phyloP scores from a whole-genome alignment of 37 sponge, comb jelly and placozoan species.

The Hexactinellida sp. region DNA sequence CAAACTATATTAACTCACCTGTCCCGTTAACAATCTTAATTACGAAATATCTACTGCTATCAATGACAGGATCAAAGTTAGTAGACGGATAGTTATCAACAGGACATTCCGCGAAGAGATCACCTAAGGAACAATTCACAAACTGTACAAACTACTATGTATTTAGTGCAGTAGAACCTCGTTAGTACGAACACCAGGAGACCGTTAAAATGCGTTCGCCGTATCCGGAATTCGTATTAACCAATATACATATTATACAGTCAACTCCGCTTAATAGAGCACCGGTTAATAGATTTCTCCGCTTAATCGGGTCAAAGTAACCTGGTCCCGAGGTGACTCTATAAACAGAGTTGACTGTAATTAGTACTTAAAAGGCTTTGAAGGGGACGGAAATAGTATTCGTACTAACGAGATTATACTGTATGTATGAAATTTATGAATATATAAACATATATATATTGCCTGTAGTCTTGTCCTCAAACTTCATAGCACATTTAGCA shows the following conservation, averaged over 20 bases:
- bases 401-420: neutral
- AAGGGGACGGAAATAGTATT: too few species aligned
- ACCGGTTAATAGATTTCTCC: too few species aligned
- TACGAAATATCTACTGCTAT: conserved; percentile 89
- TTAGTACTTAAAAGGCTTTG: too few species aligned
- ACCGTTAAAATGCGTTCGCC: too few species aligned
- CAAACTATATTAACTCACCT: neutral
- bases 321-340: too few species aligned
- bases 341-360: too few species aligned
- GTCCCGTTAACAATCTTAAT: conserved; percentile 22
- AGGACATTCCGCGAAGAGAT: conserved; percentile 89
- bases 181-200: too few species aligned
- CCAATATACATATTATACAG: too few species aligned
- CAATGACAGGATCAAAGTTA: conserved; percentile 78
- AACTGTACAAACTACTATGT: neutral
- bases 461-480: conserved; percentile 84
- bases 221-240: too few species aligned
- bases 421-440: neutral
- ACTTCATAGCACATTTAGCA: conserved; percentile 49
- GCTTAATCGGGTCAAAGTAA: too few species aligned
- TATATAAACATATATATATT: neutral
- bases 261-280: too few species aligned
- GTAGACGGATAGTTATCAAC: conserved; percentile 68
- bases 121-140: conserved; percentile 37
- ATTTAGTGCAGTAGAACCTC: neutral